Conservation (phyloP, 1,140 invertebrate species). For the Drosophila ambigua region DNA sequence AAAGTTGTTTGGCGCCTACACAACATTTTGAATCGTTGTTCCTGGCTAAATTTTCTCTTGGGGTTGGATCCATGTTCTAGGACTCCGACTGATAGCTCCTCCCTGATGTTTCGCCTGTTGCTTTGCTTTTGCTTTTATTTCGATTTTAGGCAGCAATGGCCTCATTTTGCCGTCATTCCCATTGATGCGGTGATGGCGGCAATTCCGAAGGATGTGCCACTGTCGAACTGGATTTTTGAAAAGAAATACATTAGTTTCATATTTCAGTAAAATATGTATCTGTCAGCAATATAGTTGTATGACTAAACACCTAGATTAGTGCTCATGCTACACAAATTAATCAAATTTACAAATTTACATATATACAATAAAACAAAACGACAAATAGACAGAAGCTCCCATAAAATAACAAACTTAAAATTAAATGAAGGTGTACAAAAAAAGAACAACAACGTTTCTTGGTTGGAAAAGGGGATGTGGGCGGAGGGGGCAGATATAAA, state of each 20-base stretch:
- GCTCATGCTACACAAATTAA: slow-evolving; percentile 28
- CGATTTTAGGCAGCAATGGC: slow-evolving; percentile 84
- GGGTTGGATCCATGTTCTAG: slow-evolving; percentile 11
- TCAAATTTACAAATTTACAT: slow-evolving; percentile 29
- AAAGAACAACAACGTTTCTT: slow-evolving; percentile 27
- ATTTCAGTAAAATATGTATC: background rate
- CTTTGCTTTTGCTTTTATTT: slow-evolving; percentile 51
- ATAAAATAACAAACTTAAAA: slow-evolving; percentile 33
- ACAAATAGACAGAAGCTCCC: slow-evolving; percentile 38
- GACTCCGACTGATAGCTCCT: slow-evolving; percentile 10
- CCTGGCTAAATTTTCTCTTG: slow-evolving; percentile 29
- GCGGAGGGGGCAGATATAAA: slow-evolving; percentile 20
- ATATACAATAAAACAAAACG: slow-evolving; percentile 21
- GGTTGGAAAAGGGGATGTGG: slow-evolving; percentile 7
- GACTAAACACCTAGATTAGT: slow-evolving; percentile 11
- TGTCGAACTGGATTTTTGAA: slow-evolving; percentile 88
- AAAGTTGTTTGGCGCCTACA: slow-evolving; percentile 55
- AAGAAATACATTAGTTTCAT: slow-evolving; percentile 21
- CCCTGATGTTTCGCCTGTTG: slow-evolving; percentile 38
- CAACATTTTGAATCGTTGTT: slow-evolving; percentile 62
- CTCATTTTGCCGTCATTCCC: slow-evolving; percentile 91
- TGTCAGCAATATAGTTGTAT: background rate
- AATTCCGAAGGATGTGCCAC: slow-evolving; percentile 98
- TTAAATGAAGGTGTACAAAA: slow-evolving; percentile 45
- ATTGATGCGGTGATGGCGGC: slow-evolving; percentile 98